These are phyloP conservation scores for Sycobia sp. DNA, from an alignment of 1,140 invertebrate species.

Conservation along the genomic window DNA sequence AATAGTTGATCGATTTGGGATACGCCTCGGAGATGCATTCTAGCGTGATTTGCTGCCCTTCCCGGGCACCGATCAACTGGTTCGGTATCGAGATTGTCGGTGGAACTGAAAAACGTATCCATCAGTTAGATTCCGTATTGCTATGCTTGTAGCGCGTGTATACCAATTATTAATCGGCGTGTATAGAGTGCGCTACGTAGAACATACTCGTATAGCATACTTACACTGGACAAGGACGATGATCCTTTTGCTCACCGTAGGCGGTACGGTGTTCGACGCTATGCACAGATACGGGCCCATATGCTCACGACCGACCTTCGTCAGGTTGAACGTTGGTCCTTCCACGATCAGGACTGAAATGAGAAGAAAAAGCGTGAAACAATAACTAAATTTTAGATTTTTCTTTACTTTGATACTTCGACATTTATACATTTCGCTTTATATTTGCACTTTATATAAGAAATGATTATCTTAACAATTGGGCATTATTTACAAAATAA, in stretches of 20 bases:
- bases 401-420: no score
- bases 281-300: slow-evolving; percentile 92
- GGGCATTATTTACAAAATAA: no score
- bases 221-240: slow-evolving; percentile 87
- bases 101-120: slow-evolving; percentile 65
- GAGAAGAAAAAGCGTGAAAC: background rate
- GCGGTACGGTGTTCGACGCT: slow-evolving; percentile 82
- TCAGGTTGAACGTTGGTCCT: slow-evolving; percentile 76
- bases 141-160: background rate
- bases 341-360: slow-evolving; percentile 69
- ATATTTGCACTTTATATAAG: no score
- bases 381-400: background rate
- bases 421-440: no score
- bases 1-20: slow-evolving; percentile 87
- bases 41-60: slow-evolving; percentile 75
- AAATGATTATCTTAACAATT: no score
- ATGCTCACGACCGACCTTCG: slow-evolving; percentile 82
- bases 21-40: slow-evolving; percentile 87
- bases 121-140: background rate
- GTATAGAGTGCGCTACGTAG: background rate
- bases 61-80: slow-evolving; percentile 78
- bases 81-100: slow-evolving; percentile 86
- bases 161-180: background rate
- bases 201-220: slow-evolving; percentile 51
- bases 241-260: slow-evolving; percentile 85